Conservation (phyloP, 1,140 invertebrate species). For the Scylla paramamosain region DNA sequence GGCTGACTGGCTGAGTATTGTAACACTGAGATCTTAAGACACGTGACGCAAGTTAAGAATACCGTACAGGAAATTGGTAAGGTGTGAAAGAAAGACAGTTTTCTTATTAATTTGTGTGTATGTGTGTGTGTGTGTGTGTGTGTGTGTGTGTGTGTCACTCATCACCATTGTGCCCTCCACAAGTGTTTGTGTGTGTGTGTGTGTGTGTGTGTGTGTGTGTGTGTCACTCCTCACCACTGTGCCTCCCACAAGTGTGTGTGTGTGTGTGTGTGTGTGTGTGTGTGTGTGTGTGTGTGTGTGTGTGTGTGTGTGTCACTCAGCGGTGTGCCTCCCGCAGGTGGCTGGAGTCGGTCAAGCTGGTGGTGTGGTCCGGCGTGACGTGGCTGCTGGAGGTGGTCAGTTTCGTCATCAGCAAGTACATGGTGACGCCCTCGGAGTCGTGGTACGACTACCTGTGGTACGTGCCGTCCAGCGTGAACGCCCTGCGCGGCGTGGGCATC, state of each 20-base stretch:
- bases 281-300: no score
- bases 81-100: no score
- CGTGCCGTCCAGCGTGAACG: slow-evolving; percentile 71
- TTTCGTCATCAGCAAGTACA: slow-evolving; percentile 68
- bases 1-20: no score
- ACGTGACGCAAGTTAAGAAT: no score
- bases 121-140: no score
- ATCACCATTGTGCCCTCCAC: no score
- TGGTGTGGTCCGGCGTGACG: slow-evolving; percentile 75
- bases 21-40: no score
- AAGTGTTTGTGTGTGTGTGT: not conserved
- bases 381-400: slow-evolving; percentile 74
- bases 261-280: not conserved
- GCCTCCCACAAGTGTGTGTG: no score
- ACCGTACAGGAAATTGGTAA: no score
- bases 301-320: no score
- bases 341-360: slow-evolving; percentile 75
- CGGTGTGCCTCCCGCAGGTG: slow-evolving; percentile 54
- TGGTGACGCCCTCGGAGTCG: slow-evolving; percentile 60
- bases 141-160: no score
- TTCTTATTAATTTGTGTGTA: no score
- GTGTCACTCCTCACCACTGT: not conserved
- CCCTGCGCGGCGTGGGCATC: slow-evolving; percentile 74
- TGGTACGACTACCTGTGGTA: slow-evolving; percentile 77
- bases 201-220: slow-evolving; percentile 36